Evolutionary conservation across 2,888 invertebrate species (phyloP).

Genomic region (Dasypolia templi): DNA sequence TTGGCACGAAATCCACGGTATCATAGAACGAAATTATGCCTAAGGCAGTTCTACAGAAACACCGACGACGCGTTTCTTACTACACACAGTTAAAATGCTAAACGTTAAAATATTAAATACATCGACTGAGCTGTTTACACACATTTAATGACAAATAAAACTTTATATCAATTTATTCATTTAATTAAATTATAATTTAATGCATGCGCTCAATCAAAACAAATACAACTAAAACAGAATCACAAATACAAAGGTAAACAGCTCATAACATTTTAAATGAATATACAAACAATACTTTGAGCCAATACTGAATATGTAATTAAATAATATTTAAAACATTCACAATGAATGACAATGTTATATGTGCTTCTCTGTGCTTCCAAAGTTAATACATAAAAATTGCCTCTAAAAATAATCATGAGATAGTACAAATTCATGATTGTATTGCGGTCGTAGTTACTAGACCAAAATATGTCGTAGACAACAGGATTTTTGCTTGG

Average conservation of each 20-base stretch:
- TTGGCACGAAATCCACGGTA: conserved; percentile 15
- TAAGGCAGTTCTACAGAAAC: conserved; percentile 32
- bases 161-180: conserved; percentile 54
- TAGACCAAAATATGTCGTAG: conserved; percentile 59
- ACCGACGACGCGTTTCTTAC: conserved; percentile 2
- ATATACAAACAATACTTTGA: conserved; percentile 83
- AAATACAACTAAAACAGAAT: conserved; percentile 51
- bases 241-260: conserved; percentile 62
- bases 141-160: conserved; percentile 59
- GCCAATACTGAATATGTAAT: conserved; percentile 85
- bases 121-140: conserved; percentile 64
- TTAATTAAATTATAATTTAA: conserved; percentile 64
- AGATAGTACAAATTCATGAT: conserved; percentile 62
- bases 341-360: conserved; percentile 50
- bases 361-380: conserved; percentile 55
- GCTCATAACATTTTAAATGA: conserved; percentile 58
- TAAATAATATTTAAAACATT: conserved; percentile 55
- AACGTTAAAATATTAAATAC: conserved; percentile 51
- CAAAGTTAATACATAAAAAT: conserved; percentile 66
- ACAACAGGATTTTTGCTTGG: conserved; percentile 51
- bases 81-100: conserved; percentile 61
- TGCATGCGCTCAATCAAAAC: conserved; percentile 64
- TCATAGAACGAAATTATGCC: conserved; percentile 10
- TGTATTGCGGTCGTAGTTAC: conserved; percentile 44
- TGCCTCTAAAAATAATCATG: conserved; percentile 69